Evolutionary conservation across 2,113 vertebrate genomes (phyloP).

Genomic region (Strix uralensis): DNA sequence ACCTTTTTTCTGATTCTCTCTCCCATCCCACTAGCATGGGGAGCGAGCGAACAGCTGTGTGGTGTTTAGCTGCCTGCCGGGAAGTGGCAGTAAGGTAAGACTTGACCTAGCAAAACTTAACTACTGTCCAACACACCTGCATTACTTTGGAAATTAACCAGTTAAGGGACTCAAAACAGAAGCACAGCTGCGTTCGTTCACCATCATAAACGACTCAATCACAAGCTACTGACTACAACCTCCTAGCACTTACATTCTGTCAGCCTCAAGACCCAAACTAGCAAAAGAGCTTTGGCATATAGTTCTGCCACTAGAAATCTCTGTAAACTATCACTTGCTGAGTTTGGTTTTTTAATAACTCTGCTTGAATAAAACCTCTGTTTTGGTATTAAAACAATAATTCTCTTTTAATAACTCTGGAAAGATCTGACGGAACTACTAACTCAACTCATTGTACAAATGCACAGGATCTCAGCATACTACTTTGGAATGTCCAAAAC

Average conservation of each 20-base stretch:
- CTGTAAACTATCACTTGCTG: not conserved
- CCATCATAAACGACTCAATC: not conserved
- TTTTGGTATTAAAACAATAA: not conserved
- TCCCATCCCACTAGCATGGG: not conserved
- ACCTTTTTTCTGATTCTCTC: not conserved
- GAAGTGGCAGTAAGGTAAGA: not conserved
- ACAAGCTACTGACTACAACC: not conserved
- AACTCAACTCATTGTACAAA: not conserved
- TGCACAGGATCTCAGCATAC: not conserved
- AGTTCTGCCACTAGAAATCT: not conserved
- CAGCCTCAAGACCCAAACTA: not conserved
- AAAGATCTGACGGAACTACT: not conserved
- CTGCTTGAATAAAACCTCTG: not conserved
- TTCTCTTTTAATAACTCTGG: not conserved
- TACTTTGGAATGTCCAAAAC: not conserved
- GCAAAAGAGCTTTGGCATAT: not conserved
- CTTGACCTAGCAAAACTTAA: not conserved
- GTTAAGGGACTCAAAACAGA: not conserved
- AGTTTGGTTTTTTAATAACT: not conserved
- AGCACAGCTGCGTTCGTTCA: not conserved
- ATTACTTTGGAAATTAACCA: not conserved
- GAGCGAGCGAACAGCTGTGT: not conserved
- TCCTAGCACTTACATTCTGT: not conserved
- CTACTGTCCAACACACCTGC: not conserved
- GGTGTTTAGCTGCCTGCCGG: not conserved